Conservation (phyloP, 2,888 invertebrate genomes). For the Pristionchus mayeri region DNA sequence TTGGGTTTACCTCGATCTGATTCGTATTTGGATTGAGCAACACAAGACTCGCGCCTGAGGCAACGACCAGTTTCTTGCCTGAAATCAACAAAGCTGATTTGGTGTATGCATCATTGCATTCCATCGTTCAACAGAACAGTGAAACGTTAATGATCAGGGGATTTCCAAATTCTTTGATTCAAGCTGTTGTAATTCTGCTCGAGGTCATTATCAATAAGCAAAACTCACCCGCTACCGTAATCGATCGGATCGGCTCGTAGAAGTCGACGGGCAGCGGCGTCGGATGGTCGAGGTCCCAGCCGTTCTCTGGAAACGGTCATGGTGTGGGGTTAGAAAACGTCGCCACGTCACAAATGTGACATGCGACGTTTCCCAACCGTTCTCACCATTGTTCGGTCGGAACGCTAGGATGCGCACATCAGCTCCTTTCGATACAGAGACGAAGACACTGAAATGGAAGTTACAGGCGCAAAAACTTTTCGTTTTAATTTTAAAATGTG, state of each 20-base stretch:
- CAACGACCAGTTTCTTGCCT: slow-evolving; percentile 47
- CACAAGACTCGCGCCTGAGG: slow-evolving; percentile 49
- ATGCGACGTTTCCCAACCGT: background rate
- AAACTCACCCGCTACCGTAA: slow-evolving; percentile 52
- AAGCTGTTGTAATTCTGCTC: too few relatives aligned
- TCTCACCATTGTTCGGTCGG: slow-evolving; percentile 44
- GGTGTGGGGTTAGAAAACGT: background rate
- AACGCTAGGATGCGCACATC: slow-evolving; percentile 45
- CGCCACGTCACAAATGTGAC: background rate
- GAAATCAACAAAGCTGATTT: too few relatives aligned
- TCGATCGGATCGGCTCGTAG: slow-evolving; percentile 53
- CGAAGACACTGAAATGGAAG: slow-evolving; percentile 42
- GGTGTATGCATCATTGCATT: too few relatives aligned
- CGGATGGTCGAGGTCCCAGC: slow-evolving; percentile 68
- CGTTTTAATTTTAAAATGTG: too few relatives aligned
- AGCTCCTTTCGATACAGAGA: slow-evolving; percentile 6
- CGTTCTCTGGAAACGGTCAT: slow-evolving; percentile 54
- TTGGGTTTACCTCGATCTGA: slow-evolving; percentile 51
- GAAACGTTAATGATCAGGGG: too few relatives aligned
- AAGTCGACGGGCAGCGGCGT: slow-evolving; percentile 55
- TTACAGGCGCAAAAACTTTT: too few relatives aligned
- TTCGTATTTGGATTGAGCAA: slow-evolving; percentile 52
- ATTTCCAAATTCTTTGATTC: background rate
- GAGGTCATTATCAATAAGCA: too few relatives aligned
- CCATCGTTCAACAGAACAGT: too few relatives aligned